Percentiles rank a stretch among this genome's conserved stretches.
Conservation (phyloP, 2,888 invertebrate species). For the Drosophila emarginata region DNA sequence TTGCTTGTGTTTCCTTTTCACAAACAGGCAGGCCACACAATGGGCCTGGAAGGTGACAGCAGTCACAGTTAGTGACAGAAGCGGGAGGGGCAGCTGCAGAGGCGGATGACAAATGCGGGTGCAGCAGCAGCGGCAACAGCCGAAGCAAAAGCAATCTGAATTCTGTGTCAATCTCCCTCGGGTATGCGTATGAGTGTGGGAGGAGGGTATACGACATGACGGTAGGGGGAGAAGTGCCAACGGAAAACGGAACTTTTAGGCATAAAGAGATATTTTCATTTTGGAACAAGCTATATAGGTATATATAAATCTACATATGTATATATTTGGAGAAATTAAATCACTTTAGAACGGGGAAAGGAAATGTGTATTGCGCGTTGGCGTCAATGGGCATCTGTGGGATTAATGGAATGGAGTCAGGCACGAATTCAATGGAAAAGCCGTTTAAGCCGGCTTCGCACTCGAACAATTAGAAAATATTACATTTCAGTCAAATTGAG, state of each 20-base stretch:
- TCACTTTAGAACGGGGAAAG: conserved; percentile 3
- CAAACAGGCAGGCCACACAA: conserved; percentile 59
- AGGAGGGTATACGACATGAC: conserved; percentile 38
- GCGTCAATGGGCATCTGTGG: conserved; percentile 4
- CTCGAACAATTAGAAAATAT: background rate
- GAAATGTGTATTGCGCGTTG: conserved; percentile 2
- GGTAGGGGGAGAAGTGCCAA: conserved; percentile 7
- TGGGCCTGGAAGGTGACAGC: conserved; percentile 46
- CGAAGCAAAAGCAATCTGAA: conserved; percentile 50
- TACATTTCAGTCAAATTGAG: background rate
- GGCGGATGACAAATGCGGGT: conserved; percentile 46
- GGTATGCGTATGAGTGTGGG: conserved; percentile 32
- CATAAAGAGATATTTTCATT: conserved; percentile 15
- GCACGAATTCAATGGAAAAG: background rate
- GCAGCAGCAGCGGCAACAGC: conserved; percentile 39
- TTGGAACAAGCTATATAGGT: background rate
- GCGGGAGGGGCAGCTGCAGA: conserved; percentile 13
- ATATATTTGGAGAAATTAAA: conserved; percentile 1
- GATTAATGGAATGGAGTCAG: conserved; percentile 3
- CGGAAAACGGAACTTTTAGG: conserved; percentile 25
- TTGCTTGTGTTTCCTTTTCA: conserved; percentile 51
- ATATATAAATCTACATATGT: background rate
- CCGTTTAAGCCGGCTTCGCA: background rate
- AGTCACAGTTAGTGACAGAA: conserved; percentile 36
- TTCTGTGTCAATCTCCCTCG: conserved; percentile 44